A percentile compares a stretch with the other conserved stretches of the same genome.
Conservation (phyloP, 2,113 vertebrate species). For the Thamnaconus septentrionalis region DNA sequence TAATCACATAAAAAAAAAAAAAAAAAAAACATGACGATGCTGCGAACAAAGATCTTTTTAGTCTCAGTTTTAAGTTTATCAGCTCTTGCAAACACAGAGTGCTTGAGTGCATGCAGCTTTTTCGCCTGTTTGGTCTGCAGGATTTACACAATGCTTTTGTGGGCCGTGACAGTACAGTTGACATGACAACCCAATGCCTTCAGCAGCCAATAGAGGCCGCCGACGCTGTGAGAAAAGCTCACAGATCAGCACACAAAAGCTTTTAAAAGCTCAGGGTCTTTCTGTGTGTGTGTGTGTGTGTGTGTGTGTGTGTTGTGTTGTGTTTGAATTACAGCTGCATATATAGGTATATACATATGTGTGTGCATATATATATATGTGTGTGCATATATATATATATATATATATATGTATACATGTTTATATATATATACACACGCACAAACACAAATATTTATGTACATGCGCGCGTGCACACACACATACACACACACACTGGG, state of each 20-base stretch:
- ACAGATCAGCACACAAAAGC: not conserved
- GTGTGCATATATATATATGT: slow-evolving; percentile 1
- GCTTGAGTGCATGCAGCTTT: slow-evolving; percentile 35
- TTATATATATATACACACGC: not conserved
- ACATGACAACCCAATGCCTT: slow-evolving; percentile 34
- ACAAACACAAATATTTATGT: slow-evolving; percentile 1
- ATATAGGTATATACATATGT: not conserved
- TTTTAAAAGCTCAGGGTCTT: slow-evolving; percentile 13
- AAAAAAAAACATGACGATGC: too few relatives aligned
- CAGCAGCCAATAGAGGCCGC: not conserved
- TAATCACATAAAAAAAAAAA: too few relatives aligned
- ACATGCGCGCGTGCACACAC: not conserved
- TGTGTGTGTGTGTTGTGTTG: slow-evolving; percentile 1
- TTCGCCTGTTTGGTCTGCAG: slow-evolving; percentile 11
- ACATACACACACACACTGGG: not conserved
- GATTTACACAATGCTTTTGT: slow-evolving; percentile 4
- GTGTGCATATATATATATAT: not conserved
- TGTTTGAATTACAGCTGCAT: not conserved
- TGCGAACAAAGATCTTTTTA: too few relatives aligned
- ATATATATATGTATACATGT: not conserved
- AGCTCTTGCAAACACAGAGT: slow-evolving; percentile 5
- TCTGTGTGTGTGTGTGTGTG: not conserved
- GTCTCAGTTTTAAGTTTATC: not conserved
- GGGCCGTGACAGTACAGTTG: slow-evolving; percentile 17
- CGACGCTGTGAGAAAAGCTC: not conserved